Percentiles rank a stretch among this genome's conserved stretches.
phyloP scores from a whole-genome alignment of 2,113 vertebrate genomes.

The Cebus imitator region DNA sequence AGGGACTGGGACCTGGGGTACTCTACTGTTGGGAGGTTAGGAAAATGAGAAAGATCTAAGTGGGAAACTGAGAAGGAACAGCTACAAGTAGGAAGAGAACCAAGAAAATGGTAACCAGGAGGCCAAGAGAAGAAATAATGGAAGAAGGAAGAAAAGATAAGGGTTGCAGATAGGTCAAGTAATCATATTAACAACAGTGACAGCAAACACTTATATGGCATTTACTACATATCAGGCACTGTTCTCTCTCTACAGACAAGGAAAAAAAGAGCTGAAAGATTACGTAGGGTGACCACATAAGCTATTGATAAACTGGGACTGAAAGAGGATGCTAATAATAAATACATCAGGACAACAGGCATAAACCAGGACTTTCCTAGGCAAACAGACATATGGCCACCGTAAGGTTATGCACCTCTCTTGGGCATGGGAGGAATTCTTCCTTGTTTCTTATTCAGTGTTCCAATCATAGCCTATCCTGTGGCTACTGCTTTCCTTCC shows the following conservation, averaged over 20 bases:
- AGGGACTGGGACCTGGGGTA: not conserved
- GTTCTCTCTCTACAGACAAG: not conserved
- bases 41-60: not conserved
- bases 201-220: not conserved
- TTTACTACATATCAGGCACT: not conserved
- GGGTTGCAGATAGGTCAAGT: not conserved
- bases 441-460: not conserved
- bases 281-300: not conserved
- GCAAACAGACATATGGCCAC: not conserved
- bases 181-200: not conserved
- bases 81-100: not conserved
- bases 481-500: not conserved
- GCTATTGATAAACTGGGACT: not conserved
- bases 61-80: not conserved
- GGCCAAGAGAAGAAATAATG: not conserved
- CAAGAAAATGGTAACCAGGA: not conserved
- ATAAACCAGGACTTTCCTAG: not conserved
- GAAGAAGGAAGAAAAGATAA: not conserved
- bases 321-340: not conserved
- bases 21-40: not conserved
- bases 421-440: not conserved
- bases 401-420: not conserved
- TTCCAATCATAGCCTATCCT: not conserved
- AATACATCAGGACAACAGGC: not conserved
- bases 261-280: not conserved